phyloP scores from a whole-genome alignment of 1,140 invertebrate genomes.

The Colletes latitarsis region DNA sequence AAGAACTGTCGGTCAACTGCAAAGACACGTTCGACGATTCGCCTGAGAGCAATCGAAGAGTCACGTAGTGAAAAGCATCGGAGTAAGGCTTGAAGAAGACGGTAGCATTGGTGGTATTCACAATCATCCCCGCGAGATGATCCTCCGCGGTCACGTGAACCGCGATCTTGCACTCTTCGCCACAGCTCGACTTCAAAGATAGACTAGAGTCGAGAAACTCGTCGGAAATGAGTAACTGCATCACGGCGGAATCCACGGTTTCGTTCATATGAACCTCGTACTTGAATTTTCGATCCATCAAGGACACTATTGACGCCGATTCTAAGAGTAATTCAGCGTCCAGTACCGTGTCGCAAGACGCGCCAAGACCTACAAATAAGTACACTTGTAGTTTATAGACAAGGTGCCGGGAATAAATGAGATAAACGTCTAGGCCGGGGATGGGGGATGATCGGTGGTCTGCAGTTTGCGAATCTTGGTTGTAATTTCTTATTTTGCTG shows the following conservation, averaged over 20 bases:
- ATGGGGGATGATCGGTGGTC: too few species aligned
- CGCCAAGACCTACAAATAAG: slow-evolving; percentile 77
- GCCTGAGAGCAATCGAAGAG: slow-evolving; percentile 69
- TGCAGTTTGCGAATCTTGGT: too few species aligned
- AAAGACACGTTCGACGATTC: slow-evolving; percentile 65
- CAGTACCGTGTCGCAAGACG: slow-evolving; percentile 81
- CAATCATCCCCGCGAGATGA: slow-evolving; percentile 42
- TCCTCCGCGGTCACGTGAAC: slow-evolving; percentile 69
- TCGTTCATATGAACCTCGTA: slow-evolving; percentile 63
- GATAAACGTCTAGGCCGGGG: too few species aligned
- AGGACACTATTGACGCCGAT: slow-evolving; percentile 65
- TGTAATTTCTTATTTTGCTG: too few species aligned
- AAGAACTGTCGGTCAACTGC: slow-evolving; percentile 2
- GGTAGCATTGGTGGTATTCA: slow-evolving; percentile 62
- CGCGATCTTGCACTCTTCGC: slow-evolving; percentile 67
- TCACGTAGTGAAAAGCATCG: slow-evolving; percentile 83
- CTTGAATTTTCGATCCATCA: slow-evolving; percentile 64
- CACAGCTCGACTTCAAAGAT: slow-evolving; percentile 68
- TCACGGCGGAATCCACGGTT: slow-evolving; percentile 64
- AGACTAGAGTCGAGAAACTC: slow-evolving; percentile 56
- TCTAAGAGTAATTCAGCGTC: slow-evolving; percentile 83
- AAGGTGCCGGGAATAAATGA: too few species aligned
- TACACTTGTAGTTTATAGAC: too few species aligned
- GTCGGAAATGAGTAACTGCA: slow-evolving; percentile 71
- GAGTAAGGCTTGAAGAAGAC: slow-evolving; percentile 82